Percentiles rank a stretch among this genome's conserved stretches.
Conservation (phyloP, 2,797 vertebrate species). For the Knipowitschia caucasica region DNA sequence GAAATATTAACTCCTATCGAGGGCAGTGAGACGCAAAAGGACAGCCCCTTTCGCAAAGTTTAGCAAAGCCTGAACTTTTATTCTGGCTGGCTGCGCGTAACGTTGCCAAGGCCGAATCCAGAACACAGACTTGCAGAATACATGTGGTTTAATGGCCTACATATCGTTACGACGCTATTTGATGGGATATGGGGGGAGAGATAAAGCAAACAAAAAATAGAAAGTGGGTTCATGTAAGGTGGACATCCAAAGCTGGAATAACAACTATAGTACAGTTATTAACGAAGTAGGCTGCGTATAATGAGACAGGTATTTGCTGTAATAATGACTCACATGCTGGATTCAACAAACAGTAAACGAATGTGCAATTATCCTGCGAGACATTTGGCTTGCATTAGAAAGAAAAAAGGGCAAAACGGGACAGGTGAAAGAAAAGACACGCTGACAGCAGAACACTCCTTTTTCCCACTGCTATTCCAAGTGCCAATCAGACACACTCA, state of each 20-base stretch:
- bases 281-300: not conserved
- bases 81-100: slow-evolving; percentile 25
- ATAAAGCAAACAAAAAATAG: not conserved
- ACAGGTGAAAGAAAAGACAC: not conserved
- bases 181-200: too few relatives aligned
- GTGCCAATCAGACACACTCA: too few relatives aligned
- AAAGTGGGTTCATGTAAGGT: not conserved
- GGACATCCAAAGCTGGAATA: not conserved
- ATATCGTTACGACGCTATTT: slow-evolving; percentile 4
- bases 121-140: slow-evolving; percentile 15
- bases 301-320: not conserved
- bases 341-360: not conserved
- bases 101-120: slow-evolving; percentile 42
- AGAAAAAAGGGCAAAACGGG: not conserved
- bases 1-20: slow-evolving; percentile 29
- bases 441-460: not conserved
- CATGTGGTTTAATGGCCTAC: slow-evolving; percentile 13
- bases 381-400: slow-evolving; percentile 10
- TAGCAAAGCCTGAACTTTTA: slow-evolving; percentile 43
- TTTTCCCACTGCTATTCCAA: too few relatives aligned
- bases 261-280: not conserved
- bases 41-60: slow-evolving; percentile 18
- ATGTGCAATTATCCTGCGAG: not conserved
- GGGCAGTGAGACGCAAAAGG: slow-evolving; percentile 22
- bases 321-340: not conserved